Conservation (phyloP, 2,113 vertebrate species). For the Periophthalmus modestus region DNA sequence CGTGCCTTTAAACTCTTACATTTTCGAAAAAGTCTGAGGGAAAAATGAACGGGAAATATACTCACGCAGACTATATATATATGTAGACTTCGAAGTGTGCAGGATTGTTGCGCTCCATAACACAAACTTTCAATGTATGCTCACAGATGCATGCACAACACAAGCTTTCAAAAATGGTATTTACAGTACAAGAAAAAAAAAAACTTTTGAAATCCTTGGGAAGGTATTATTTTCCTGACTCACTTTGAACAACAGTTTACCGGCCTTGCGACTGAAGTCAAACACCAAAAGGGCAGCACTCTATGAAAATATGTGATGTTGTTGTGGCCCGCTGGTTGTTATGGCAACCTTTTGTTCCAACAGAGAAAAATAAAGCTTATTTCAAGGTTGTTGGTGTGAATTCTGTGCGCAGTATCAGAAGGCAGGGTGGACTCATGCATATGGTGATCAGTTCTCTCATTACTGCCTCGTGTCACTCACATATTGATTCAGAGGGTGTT, state of each 20-base stretch:
- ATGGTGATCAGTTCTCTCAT: constrained; percentile 41
- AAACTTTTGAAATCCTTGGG: neutral
- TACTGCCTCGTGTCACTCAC: constrained; percentile 29
- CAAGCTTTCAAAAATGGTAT: neutral
- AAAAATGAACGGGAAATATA: no score
- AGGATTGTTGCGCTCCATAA: no score
- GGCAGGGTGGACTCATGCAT: constrained; percentile 26
- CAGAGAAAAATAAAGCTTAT: constrained; percentile 27
- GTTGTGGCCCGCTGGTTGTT: constrained; percentile 15
- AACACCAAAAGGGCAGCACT: constrained; percentile 4
- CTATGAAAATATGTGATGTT: constrained; percentile 25
- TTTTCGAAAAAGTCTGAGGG: no score
- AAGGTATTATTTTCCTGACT: neutral
- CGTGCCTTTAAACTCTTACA: no score
- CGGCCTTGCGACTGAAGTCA: constrained; percentile 21
- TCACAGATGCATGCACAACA: no score
- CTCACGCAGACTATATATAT: no score
- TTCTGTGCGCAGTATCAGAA: constrained; percentile 13
- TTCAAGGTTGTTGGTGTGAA: constrained; percentile 26
- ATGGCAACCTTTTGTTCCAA: constrained; percentile 25
- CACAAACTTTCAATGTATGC: no score
- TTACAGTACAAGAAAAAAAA: neutral
- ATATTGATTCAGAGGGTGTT: constrained; percentile 24
- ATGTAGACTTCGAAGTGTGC: no score
- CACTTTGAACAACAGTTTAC: neutral